Base-by-base conservation (phyloP, 2,888 invertebrate genomes). In the Sycophila texana region DNA sequence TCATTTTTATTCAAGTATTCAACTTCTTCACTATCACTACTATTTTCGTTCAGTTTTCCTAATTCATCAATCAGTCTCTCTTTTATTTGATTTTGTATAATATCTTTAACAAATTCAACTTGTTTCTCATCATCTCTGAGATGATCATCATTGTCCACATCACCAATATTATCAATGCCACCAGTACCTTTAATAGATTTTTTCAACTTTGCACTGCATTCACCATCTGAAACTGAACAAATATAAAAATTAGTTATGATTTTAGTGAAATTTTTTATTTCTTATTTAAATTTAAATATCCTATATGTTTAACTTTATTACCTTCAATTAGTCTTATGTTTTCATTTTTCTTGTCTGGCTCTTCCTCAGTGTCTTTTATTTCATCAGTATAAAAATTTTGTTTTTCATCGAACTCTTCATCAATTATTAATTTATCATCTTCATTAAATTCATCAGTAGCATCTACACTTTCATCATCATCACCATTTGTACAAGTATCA, bases 391-490 rank as follows among this genome's bases (percentile, higher is more conserved):
- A 22, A 49, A 55, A 60, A 12, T 18, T 74, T 49, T 72, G 68
- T 49, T 76, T 72, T 49, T 75, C 74, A 68, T 76, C 60, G 65
- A 77, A 75, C 30, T 77, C 65, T 81, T 80, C 68, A 65, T 74
- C 70, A 47, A 82, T 78, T 30, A 79, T 63, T 47, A 76, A 72
- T 66, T 77, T 76, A 73, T 77, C 18, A 22, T 80, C 80, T 22
- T 80, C 74, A 67, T 68, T 70, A 1, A 70, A 72, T 68, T 80
- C 73, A 68, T 80, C 68, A 2, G n/a, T 26, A 70, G 63, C 22
- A 63, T 74, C 76, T 61, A 22, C 16, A 22, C 70, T 81, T 39
- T 75, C 70, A 18, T 68, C 53, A 58, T 68, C 53, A 58, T 80
- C 63, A 13, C 47, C 53, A 22, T 74, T 39, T 39, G 39, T 10